Evolutionary conservation across 2,888 invertebrate genomes (phyloP).

Genomic region (Neoascia interrupta): DNA sequence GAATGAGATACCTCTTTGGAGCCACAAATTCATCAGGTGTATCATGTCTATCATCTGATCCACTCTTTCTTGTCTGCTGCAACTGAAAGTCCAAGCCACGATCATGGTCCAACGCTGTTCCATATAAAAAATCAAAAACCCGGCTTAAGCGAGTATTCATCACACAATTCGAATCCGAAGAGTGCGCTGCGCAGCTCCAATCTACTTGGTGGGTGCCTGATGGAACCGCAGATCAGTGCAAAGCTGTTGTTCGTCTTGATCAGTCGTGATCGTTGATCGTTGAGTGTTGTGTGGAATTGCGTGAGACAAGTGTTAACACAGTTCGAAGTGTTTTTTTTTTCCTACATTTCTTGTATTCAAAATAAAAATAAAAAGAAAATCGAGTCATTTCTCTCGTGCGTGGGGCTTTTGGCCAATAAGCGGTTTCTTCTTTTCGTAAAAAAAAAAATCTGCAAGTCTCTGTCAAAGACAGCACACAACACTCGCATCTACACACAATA

Average conservation of each 20-base stretch:
- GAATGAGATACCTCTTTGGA: too few species aligned
- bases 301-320: background rate
- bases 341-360: background rate
- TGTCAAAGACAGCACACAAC: conserved; percentile 39
- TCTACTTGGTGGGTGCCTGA: conserved; percentile 19
- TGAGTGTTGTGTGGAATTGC: background rate
- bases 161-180: conserved; percentile 12
- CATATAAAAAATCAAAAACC: conserved; percentile 30
- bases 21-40: too few species aligned
- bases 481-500: conserved; percentile 28
- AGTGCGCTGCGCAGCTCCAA: conserved; percentile 14
- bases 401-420: conserved; percentile 12
- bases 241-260: conserved; percentile 58
- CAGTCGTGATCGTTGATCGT: conserved; percentile 36
- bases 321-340: conserved; percentile 7
- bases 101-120: background rate
- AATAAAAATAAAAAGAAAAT: conserved; percentile 18
- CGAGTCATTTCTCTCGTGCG: conserved; percentile 29
- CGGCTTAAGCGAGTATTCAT: conserved; percentile 7
- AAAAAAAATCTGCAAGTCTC: conserved; percentile 47
- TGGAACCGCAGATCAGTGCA: conserved; percentile 57
- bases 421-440: conserved; percentile 25
- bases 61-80: background rate
- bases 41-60: too few species aligned
- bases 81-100: background rate